Conservation (phyloP, 2,113 vertebrate species). For the Elaphurus davidianus region DNA sequence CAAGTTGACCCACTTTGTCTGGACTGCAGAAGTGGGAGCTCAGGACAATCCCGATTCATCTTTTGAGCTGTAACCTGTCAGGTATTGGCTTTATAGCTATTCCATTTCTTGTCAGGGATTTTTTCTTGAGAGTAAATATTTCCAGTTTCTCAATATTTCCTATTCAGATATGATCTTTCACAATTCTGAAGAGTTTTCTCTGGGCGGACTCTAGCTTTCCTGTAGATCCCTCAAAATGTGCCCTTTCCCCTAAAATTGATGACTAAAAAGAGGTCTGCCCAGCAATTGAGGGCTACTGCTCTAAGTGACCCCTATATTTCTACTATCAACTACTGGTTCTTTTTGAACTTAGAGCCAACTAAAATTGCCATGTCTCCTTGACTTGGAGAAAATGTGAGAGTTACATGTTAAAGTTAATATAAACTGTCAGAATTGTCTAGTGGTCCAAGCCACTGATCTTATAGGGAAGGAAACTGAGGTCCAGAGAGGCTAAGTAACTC, state of each 20-base stretch:
- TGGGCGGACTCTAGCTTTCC: not conserved
- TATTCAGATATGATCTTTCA: not conserved
- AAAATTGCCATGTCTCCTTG: not conserved
- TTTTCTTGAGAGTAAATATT: slow-evolving; percentile 16
- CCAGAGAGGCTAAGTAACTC: not conserved
- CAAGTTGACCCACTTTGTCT: not conserved
- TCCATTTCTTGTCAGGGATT: not conserved
- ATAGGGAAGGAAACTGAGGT: not conserved
- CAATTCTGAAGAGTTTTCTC: not conserved
- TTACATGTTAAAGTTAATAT: not conserved
- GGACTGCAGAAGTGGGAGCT: not conserved
- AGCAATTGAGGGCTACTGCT: not conserved
- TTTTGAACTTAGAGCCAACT: not conserved
- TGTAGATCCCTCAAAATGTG: not conserved
- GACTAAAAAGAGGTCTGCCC: not conserved
- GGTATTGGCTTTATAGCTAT: not conserved
- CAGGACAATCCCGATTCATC: not conserved
- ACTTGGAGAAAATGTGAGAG: not conserved
- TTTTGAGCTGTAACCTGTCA: not conserved
- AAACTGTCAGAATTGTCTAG: not conserved
- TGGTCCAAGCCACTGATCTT: not conserved
- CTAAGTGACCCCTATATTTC: not conserved
- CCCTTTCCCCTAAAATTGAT: not conserved
- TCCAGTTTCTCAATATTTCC: not conserved
- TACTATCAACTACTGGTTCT: not conserved